Conservation (phyloP, 1,140 invertebrate species). For the Drosophila saltans region DNA sequence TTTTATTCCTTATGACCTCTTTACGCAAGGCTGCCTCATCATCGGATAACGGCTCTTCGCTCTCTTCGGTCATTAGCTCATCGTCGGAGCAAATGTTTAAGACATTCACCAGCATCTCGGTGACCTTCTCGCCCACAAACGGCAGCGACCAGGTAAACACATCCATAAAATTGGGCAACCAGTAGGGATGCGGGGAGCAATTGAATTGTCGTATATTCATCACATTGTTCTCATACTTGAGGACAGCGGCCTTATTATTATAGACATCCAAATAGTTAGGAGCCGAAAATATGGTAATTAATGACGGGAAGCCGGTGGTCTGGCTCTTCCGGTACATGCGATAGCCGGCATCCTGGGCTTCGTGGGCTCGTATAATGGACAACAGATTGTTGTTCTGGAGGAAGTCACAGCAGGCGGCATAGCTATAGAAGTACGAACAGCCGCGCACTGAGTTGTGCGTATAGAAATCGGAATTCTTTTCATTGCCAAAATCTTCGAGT, state of each 20-base stretch:
- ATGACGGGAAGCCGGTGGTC: conserved; percentile 99
- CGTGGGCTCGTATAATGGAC: conserved; percentile 99
- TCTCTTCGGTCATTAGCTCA: conserved; percentile 98
- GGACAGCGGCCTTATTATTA: conserved; percentile 99
- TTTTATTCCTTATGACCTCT: conserved; percentile 99
- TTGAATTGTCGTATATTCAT: conserved; percentile 99
- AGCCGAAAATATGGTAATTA: conserved; percentile 99
- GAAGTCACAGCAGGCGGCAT: conserved; percentile 99
- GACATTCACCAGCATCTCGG: conserved; percentile 99
- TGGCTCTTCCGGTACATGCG: conserved; percentile 99
- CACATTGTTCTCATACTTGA: conserved; percentile 99
- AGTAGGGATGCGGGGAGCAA: conserved; percentile 99
- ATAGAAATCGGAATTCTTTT: conserved; percentile 99
- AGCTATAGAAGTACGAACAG: conserved; percentile 99
- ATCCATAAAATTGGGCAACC: conserved; percentile 99
- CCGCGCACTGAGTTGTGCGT: conserved; percentile 99
- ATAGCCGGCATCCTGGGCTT: conserved; percentile 99
- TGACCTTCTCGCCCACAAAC: conserved; percentile 99
- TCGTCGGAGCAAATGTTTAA: conserved; percentile 99
- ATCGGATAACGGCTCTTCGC: conserved; percentile 88
- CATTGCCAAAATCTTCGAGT: conserved; percentile 99
- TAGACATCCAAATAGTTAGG: conserved; percentile 99
- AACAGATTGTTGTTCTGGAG: conserved; percentile 99
- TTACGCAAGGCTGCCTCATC: conserved; percentile 94
- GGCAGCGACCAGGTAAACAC: conserved; percentile 99